A percentile compares a stretch with the other conserved stretches of the same genome.
Conservation (phyloP, 1,140 invertebrate genomes). For the Drosophila sechellia region DNA sequence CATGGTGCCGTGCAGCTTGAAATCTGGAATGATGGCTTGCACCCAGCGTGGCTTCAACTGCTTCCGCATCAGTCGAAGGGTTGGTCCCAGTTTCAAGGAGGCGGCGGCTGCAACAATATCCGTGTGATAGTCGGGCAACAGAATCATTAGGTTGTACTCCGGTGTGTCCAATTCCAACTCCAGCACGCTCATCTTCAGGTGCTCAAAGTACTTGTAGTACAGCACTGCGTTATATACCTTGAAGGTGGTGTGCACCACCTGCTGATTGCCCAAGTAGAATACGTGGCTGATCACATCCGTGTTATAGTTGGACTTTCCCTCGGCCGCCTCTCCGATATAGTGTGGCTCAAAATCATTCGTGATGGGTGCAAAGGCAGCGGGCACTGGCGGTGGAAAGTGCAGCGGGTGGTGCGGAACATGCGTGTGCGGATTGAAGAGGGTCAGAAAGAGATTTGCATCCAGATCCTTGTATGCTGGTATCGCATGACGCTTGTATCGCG, state of each 20-base stretch:
- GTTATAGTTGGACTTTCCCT: slow-evolving; percentile 75
- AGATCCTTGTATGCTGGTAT: slow-evolving; percentile 66
- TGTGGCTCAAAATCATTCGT: slow-evolving; percentile 74
- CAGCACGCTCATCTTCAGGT: slow-evolving; percentile 88
- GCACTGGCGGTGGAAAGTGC: slow-evolving; percentile 38
- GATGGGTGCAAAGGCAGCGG: slow-evolving; percentile 58
- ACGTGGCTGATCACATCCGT: slow-evolving; percentile 82
- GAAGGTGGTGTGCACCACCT: slow-evolving; percentile 85
- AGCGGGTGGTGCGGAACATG: slow-evolving; percentile 46
- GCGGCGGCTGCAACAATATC: slow-evolving; percentile 77
- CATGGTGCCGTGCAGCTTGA: slow-evolving; percentile 91
- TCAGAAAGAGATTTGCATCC: slow-evolving; percentile 74
- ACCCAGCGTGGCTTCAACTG: slow-evolving; percentile 89
- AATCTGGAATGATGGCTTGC: slow-evolving; percentile 90
- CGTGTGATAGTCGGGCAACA: slow-evolving; percentile 86
- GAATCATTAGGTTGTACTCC: slow-evolving; percentile 87
- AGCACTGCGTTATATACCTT: slow-evolving; percentile 90
- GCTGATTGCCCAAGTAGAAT: slow-evolving; percentile 75
- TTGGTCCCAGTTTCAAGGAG: slow-evolving; percentile 84
- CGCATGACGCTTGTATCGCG: slow-evolving; percentile 66
- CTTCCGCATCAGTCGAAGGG: slow-evolving; percentile 88
- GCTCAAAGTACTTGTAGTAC: slow-evolving; percentile 90
- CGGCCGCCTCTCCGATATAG: slow-evolving; percentile 38
- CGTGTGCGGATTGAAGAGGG: slow-evolving; percentile 62
- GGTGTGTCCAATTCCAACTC: slow-evolving; percentile 90